Evolutionary conservation across 2,888 invertebrate genomes (phyloP), one percentile per base, ranked within the genome.

Genomic region (Agrochola lychnidis): DNA sequence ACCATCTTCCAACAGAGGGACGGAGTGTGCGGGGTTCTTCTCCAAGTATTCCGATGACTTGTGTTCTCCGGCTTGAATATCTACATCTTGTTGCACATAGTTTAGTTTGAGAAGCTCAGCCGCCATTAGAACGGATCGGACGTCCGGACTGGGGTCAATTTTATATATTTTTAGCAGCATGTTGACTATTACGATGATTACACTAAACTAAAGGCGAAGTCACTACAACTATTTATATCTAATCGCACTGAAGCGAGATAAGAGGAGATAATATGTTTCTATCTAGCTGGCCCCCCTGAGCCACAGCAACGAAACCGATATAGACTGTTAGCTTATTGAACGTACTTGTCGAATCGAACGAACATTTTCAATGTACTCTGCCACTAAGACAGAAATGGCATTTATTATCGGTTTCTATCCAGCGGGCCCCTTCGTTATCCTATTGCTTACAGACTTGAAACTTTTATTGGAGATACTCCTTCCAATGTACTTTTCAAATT

Each of bases 1-100:
- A n/a, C 88, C 91, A 25, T 93, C 93, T 91, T 93, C 93, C 6
- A 93, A 73, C 14, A 93, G 51, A 0, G 93, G 93, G 0, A 93
- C 73, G 0, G 90, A 83, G 45, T 93, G 92, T 16, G 89, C 70
- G 0, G 93, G 93, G 62, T 93, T 94, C 66, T 53, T 66, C 10
- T 45, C 25, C 25, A 48, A 30, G 48, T 30, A 5, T 48, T 48
- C 30, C 7, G 12, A 14, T 48, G 66, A 14, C 22, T 25, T 5
- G 12, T 48, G 19, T 66, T 48, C 22, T 67, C 0, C 12, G 22
- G 30, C 30, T 7, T 7, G 25, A 16, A 59, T 25, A 7, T 25
- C 25, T 9, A 59, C 25, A 7, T 59, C 57, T 59, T 59, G 16
- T 25, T 59, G 57, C 25, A 14, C 57, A 57, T 25, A 16, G 3